Conservation (phyloP, 2,113 vertebrate genomes). For the Chinchilla lanigera region DNA sequence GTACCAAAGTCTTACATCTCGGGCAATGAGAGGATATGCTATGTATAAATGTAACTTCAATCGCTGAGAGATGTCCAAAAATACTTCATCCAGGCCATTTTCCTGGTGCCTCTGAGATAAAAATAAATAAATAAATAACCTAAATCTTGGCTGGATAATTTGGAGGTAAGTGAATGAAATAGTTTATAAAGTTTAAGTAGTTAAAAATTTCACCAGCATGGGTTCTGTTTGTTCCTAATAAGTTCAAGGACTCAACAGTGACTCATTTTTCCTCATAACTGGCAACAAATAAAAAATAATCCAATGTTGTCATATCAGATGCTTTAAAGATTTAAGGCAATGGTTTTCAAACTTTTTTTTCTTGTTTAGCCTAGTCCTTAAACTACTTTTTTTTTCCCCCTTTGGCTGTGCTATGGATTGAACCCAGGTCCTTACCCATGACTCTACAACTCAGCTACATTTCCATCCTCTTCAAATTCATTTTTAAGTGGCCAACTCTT, state of each 20-base stretch:
- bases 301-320: neutral
- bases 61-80: constrained; percentile 32
- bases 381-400: neutral
- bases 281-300: constrained; percentile 49
- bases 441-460: neutral
- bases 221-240: constrained; percentile 32
- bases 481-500: neutral
- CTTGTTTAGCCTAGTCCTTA: neutral
- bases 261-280: constrained; percentile 50
- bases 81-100: constrained; percentile 40
- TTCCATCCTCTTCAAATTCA: neutral
- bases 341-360: neutral
- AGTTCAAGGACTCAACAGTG: constrained; percentile 35
- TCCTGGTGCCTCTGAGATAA: constrained; percentile 53
- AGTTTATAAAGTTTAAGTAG: constrained; percentile 42
- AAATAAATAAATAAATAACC: neutral
- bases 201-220: neutral
- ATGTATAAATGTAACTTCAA: constrained; percentile 39
- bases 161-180: constrained; percentile 30
- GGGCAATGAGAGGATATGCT: neutral
- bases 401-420: neutral
- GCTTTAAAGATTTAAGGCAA: constrained; percentile 21
- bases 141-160: constrained; percentile 29
- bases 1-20: constrained; percentile 27
- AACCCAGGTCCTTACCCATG: neutral